phyloP scores from a whole-genome alignment of 23 tunicate species.

The Botrylloides violaceus region DNA sequence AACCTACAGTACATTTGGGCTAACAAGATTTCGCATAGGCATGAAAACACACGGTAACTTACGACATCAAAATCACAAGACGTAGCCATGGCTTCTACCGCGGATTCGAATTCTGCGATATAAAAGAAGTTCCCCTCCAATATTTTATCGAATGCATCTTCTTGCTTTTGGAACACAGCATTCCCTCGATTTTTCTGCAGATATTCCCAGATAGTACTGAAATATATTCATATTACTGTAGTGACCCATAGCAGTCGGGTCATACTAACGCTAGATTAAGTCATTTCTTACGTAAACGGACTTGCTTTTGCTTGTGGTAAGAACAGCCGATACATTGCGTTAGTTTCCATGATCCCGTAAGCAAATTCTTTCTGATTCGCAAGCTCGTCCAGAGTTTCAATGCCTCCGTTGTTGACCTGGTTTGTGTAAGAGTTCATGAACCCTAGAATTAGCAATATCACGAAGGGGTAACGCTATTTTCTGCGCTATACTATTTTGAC shows the following conservation, averaged over 20 bases:
- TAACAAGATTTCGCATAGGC: no score
- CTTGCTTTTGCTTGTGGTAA: conserved; percentile 46
- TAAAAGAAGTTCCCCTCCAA: conserved; percentile 27
- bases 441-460: no score
- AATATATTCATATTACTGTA: neutral
- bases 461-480: no score
- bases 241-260: neutral
- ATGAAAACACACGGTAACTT: no score
- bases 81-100: conserved; percentile 33
- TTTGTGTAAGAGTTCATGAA: no score
- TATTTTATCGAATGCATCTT: conserved; percentile 33
- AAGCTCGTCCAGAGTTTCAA: conserved; percentile 46
- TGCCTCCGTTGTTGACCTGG: conserved; percentile 38
- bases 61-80: conserved; percentile 52
- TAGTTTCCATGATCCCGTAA: conserved; percentile 41
- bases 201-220: conserved; percentile 29
- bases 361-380: conserved; percentile 45
- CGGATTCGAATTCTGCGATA: conserved; percentile 35
- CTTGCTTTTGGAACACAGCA: conserved; percentile 24
- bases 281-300: conserved; percentile 39
- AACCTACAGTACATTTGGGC: no score
- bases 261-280: neutral
- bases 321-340: conserved; percentile 37
- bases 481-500: no score
- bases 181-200: conserved; percentile 25